Evolutionary conservation across 2,113 vertebrate genomes (phyloP).

Genomic region (Amia ocellicauda): DNA sequence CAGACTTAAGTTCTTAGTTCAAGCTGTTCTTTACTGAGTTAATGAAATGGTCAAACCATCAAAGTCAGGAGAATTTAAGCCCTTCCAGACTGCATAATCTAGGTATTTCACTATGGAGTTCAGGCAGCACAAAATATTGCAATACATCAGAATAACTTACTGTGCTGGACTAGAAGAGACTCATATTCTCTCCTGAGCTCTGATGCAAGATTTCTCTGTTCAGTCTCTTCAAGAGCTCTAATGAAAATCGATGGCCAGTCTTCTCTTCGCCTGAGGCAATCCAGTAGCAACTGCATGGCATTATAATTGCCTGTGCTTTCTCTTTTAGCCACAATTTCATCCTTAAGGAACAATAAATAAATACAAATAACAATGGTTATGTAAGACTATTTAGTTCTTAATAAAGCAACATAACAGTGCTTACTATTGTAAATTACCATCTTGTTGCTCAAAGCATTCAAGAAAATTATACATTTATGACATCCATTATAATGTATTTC

Average conservation of each 20-base stretch:
- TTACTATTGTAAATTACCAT: background rate
- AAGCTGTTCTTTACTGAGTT: too few relatives aligned
- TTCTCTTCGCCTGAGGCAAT: constrained; percentile 57
- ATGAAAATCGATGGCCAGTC: constrained; percentile 65
- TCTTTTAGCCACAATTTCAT: constrained; percentile 56
- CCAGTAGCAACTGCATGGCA: constrained; percentile 53
- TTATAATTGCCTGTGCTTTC: constrained; percentile 40
- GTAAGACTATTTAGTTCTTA: background rate
- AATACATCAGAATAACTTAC: too few relatives aligned
- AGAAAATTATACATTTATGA: background rate
- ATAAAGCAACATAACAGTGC: background rate
- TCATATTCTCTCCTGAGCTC: constrained; percentile 48
- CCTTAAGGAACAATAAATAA: constrained; percentile 38
- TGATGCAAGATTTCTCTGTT: constrained; percentile 29
- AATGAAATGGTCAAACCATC: too few relatives aligned
- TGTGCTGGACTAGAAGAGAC: constrained; percentile 21
- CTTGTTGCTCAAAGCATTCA: background rate
- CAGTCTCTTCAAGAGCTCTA: constrained; percentile 41
- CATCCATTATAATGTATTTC: background rate
- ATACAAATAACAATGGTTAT: background rate
- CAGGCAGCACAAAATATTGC: too few relatives aligned
- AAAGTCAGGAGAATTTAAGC: too few relatives aligned
- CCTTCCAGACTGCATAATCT: too few relatives aligned
- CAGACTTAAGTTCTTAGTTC: too few relatives aligned
- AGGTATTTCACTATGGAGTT: too few relatives aligned